Percentiles rank a stretch among this genome's conserved stretches.
Conservation (phyloP, 1,140 invertebrate genomes). For the Glomeris maerens region DNA sequence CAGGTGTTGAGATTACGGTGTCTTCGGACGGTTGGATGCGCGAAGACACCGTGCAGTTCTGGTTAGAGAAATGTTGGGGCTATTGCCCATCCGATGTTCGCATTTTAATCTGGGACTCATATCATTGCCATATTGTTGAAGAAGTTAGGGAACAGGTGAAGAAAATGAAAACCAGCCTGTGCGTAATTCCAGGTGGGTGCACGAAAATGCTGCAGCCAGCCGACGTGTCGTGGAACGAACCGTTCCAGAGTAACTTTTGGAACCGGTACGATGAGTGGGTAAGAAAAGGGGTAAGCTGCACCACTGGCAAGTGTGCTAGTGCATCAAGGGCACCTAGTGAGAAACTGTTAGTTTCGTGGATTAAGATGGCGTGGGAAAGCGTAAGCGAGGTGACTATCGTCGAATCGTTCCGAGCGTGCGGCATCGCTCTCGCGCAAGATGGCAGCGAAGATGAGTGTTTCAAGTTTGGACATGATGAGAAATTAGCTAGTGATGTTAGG, state of each 20-base stretch:
- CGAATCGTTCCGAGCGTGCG: background rate
- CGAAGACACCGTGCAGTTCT: slow-evolving; percentile 16
- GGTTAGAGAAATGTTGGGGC: slow-evolving; percentile 17
- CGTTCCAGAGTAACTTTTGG: slow-evolving; percentile 18
- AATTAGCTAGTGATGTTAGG: too few species aligned
- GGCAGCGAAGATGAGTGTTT: too few species aligned
- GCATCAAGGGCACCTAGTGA: background rate
- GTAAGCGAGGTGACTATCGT: background rate
- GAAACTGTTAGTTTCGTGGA: background rate
- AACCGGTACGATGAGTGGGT: background rate
- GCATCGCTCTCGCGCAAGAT: too few species aligned
- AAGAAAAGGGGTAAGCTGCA: background rate
- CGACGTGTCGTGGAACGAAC: slow-evolving; percentile 21
- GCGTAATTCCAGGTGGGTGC: slow-evolving; percentile 18
- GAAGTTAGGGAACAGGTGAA: slow-evolving; percentile 12
- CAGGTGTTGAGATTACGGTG: slow-evolving; percentile 15
- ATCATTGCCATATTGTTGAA: slow-evolving; percentile 16
- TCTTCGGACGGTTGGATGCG: slow-evolving; percentile 21
- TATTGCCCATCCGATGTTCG: slow-evolving; percentile 10
- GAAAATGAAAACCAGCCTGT: slow-evolving; percentile 13
- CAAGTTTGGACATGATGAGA: too few species aligned
- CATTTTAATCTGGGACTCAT: slow-evolving; percentile 20
- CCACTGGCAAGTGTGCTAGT: background rate
- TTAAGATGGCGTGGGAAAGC: background rate
- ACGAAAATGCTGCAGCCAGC: slow-evolving; percentile 21